Evolutionary conservation across 2,888 invertebrate genomes (phyloP).

Genomic region (Crematogaster levior): DNA sequence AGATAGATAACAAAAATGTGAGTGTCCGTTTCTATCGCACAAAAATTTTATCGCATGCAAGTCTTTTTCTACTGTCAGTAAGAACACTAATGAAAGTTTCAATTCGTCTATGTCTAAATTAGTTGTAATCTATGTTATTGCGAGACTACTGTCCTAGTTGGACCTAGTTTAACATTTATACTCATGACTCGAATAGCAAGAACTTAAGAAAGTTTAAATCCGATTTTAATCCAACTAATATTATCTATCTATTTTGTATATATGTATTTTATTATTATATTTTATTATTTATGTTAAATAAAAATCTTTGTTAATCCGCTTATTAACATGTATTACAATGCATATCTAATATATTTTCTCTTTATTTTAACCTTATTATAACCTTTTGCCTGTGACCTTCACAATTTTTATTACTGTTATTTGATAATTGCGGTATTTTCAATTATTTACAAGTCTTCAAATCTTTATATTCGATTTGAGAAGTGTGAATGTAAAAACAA

Average conservation of each 20-base stretch:
- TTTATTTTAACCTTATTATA: slow-evolving; percentile 62
- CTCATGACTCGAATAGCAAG: neutral
- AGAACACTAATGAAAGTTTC: neutral
- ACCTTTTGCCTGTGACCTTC: slow-evolving; percentile 60
- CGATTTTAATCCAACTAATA: slow-evolving; percentile 27
- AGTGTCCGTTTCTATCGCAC: neutral
- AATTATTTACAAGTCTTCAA: slow-evolving; percentile 49
- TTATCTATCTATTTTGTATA: slow-evolving; percentile 29
- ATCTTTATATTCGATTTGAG: neutral
- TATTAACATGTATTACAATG: slow-evolving; percentile 14
- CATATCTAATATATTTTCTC: slow-evolving; percentile 49
- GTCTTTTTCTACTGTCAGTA: neutral
- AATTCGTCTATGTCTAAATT: slow-evolving; percentile 22
- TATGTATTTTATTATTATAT: too few relatives aligned
- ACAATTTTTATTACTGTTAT: slow-evolving; percentile 65
- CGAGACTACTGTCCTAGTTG: slow-evolving; percentile 25
- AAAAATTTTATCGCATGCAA: neutral
- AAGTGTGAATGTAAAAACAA: neutral
- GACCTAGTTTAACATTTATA: neutral
- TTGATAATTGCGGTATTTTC: slow-evolving; percentile 65
- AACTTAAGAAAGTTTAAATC: neutral
- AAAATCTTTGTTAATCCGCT: slow-evolving; percentile 28
- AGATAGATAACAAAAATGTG: slow-evolving; percentile 20
- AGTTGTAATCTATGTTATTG: slow-evolving; percentile 25
- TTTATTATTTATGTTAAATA: slow-evolving; percentile 43